phyloP scores from a whole-genome alignment of 2,888 invertebrate genomes.

The Scaeva pyrastri region DNA sequence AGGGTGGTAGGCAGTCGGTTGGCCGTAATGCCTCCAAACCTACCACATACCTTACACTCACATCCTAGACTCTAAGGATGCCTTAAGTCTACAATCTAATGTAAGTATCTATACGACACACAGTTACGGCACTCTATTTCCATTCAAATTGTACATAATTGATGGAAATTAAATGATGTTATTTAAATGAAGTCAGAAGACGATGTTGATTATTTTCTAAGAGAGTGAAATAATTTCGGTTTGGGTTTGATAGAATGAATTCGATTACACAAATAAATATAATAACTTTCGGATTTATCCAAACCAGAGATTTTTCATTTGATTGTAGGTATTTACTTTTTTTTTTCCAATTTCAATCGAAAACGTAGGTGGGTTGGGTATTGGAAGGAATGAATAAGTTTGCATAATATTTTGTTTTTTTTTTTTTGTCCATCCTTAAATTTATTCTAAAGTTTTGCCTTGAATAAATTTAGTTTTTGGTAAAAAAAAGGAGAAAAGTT shows the following conservation, averaged over 20 bases:
- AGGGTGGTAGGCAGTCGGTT: background rate
- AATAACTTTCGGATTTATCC: conserved; percentile 4
- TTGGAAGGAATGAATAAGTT: conserved; percentile 17
- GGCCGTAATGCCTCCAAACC: background rate
- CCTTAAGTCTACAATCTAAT: background rate
- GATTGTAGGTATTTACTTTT: background rate
- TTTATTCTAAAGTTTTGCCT: conserved; percentile 25
- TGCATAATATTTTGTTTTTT: conserved; percentile 7
- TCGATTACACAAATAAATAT: conserved; percentile 1
- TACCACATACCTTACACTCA: conserved; percentile 2
- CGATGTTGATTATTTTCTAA: conserved; percentile 41
- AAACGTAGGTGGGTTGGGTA: background rate
- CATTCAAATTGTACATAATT: conserved; percentile 50
- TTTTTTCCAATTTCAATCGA: background rate
- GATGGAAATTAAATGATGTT: conserved; percentile 54
- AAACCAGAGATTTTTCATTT: background rate
- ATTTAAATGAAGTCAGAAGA: conserved; percentile 52
- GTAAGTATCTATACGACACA: conserved; percentile 4
- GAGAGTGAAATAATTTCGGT: conserved; percentile 26
- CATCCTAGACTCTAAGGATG: background rate
- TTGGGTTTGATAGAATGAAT: conserved; percentile 12
- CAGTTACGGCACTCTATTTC: conserved; percentile 36
- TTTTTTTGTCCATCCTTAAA: conserved; percentile 7
- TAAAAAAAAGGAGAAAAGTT: background rate
- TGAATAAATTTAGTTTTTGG: conserved; percentile 25